A percentile compares a stretch with the other conserved stretches of the same genome.
These are phyloP conservation scores for Falcunculus frontatus DNA, from an alignment of 2,113 vertebrate species.

Conservation along the genomic window DNA sequence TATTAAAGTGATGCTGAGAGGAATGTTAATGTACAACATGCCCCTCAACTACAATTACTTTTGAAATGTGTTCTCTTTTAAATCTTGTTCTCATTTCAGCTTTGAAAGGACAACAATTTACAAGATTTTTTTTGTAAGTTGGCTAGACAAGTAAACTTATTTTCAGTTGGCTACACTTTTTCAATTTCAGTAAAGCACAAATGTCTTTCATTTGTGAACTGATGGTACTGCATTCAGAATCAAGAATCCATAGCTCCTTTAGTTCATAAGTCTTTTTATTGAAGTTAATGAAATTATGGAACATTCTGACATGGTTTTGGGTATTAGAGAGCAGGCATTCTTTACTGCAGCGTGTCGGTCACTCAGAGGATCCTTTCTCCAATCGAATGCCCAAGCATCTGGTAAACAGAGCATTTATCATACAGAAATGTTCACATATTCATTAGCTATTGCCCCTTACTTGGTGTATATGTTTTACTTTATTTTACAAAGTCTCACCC, in stretches of 20 bases:
- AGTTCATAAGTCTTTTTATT: neutral
- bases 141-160: neutral
- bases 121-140: neutral
- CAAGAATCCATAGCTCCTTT: neutral
- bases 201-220: neutral
- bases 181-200: neutral
- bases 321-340: neutral
- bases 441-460: neutral
- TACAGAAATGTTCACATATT: neutral
- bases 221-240: neutral
- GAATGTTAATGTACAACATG: neutral
- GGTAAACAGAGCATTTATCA: neutral
- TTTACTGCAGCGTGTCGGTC: neutral
- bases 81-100: neutral
- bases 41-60: neutral
- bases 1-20: neutral
- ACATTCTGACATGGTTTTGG: neutral
- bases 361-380: neutral
- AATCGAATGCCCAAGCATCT: fast-evolving
- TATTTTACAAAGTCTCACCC: neutral
- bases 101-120: neutral
- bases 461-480: neutral
- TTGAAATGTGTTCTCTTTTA: neutral
- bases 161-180: neutral
- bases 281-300: neutral